Base-by-base conservation (phyloP, 2,888 invertebrate species). In the Hecatera dysodea region DNA sequence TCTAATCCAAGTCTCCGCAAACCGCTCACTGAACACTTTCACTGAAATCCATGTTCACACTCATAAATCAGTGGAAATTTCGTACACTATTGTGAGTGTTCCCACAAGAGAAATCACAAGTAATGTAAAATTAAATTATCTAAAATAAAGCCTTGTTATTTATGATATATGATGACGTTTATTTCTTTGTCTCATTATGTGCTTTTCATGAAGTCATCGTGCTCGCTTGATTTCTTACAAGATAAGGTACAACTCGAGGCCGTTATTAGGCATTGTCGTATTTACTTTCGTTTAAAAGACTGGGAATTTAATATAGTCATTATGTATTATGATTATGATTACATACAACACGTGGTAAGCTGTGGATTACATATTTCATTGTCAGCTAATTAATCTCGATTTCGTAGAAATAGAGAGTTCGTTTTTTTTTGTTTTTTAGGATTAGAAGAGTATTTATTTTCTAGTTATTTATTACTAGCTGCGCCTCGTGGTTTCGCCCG, bases 261-360 rank as follows among this genome's bases (percentile, higher is more conserved):
- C 73, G 76, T 81, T 80, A 85, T 83, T 83, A 77, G 67, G 70
- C 75, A 85, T 85, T 84, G 83, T 84, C 69, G 68, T 84, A 72
- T 83, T 84, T 85, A 85, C 83, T 85, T 84, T 85, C 85, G 81
- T 78, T 82, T 82, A 78, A 59, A 68, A 64, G 19, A 83, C 75
- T 82, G 84, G 64, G 85, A 83, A 77, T 66, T 64, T 72, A 73
- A 81, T 78, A 33, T 36, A 83, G 67, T 64, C 53, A 83, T 82
- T 76, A 67, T 75, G 66, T 81, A 59, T 65, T 70, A 67, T 78
- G 64, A 81, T 78, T 81, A 46, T 39, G 72, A 61, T 80, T 53
- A 75, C 73, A 69, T 68, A 53, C 56, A 48, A 78, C 69, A 80
- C 63, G 67, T 63, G 68, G 82, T 80, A 67, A 72, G 48, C 56